Conservation (phyloP, 2,797 vertebrate genomes). For the Lagodon rhomboides region DNA sequence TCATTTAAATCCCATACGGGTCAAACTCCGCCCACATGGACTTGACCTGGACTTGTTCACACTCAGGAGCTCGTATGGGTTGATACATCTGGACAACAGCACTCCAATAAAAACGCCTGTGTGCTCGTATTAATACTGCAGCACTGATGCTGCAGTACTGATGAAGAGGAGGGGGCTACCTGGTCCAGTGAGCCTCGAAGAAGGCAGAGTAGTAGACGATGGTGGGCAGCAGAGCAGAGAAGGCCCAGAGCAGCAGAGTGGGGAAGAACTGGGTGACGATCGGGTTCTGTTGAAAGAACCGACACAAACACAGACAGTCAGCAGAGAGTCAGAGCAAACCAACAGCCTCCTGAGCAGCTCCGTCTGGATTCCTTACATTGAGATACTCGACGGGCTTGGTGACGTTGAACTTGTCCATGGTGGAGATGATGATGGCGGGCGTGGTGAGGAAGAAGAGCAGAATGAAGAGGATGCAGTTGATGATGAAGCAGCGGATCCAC, state of each 20-base stretch:
- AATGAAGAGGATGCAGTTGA: constrained; percentile 96
- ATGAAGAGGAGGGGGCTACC: constrained; percentile 76
- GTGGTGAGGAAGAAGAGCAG: constrained; percentile 99
- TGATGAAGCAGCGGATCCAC: constrained; percentile 97
- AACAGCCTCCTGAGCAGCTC: background rate
- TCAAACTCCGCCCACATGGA: too few relatives aligned
- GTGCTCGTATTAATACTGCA: too few relatives aligned
- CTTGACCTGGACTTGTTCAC: too few relatives aligned
- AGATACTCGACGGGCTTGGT: constrained; percentile 98
- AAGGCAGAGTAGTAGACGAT: constrained; percentile 98
- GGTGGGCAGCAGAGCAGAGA: constrained; percentile 95
- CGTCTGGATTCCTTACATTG: constrained; percentile 86
- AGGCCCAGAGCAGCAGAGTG: constrained; percentile 95
- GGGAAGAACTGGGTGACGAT: constrained; percentile 98
- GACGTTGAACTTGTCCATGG: constrained; percentile 99
- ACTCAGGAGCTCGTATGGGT: too few relatives aligned
- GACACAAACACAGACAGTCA: background rate
- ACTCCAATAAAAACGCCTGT: too few relatives aligned
- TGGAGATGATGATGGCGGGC: constrained; percentile 97
- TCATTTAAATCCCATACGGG: too few relatives aligned
- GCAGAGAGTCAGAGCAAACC: background rate
- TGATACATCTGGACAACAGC: too few relatives aligned
- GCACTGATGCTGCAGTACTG: too few relatives aligned
- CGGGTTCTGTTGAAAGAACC: constrained; percentile 87
- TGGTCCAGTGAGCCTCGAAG: constrained; percentile 97